Base-by-base conservation (phyloP, 2,888 invertebrate species). In the Chaetogeoica ovagalla region DNA sequence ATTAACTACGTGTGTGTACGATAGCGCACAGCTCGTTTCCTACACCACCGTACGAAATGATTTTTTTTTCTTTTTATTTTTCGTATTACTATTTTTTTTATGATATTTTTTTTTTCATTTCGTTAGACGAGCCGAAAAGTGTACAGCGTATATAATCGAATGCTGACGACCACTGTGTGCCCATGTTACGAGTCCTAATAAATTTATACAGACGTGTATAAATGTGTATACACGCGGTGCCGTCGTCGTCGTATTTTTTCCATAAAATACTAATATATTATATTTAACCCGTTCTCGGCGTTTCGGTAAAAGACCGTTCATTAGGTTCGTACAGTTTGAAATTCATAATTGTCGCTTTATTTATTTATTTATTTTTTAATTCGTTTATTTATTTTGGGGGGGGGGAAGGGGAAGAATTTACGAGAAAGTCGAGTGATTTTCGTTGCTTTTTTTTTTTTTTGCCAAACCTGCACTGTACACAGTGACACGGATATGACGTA, bases 211-310 rank as follows among this genome's bases (percentile, higher is more conserved):
- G 19, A 23, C n/a, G n/a, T n/a, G 7, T 57, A 39, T 39, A 39
- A 6, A 39, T 39, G 30, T 30, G 30, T 43, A 43, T 6, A 11
- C 6, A 9, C 7, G 43, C 43, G 11, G 11, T 43, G 7, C 11
- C 43, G 1, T 4, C n/a, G 21, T 13, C 59, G 15, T 21, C 1
- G 48, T 62, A 30, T 30, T 30, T 30, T 63, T 62, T 30, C 62
- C 60, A 62, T 62, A 73, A 73, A 62, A 62, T 37, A 73, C n/a
- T 52, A 62, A 62, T 60, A 48, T 43, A 72, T 60, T 60, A 70
- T 30, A 30, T 30, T 30, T 30, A 30, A 30, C 70, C 21, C 21
- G 39, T 59, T 71, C 59, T 43, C 11, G 11, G 43, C 11, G 43
- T 43, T 69, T 21, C 55, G 37, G 37, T 30, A 37, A 55, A 55